Conservation (phyloP, 2,888 invertebrate genomes). For the Parochlus steinenii region DNA sequence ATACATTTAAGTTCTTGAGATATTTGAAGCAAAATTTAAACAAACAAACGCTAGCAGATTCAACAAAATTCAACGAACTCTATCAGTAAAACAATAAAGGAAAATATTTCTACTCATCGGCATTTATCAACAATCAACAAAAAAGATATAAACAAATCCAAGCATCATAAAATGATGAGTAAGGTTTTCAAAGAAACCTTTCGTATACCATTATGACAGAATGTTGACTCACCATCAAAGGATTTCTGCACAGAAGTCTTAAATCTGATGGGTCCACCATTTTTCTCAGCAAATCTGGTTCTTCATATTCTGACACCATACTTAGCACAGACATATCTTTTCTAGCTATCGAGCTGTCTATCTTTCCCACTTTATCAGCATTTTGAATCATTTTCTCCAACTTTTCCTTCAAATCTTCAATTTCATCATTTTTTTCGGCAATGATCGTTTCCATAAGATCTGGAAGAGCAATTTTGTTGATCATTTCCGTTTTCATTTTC, state of each 20-base stretch:
- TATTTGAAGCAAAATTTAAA: no score
- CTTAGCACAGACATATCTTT: background rate
- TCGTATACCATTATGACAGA: no score
- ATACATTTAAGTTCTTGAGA: no score
- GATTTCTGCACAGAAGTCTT: background rate
- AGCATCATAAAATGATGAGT: constrained; percentile 1
- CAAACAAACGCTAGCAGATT: no score
- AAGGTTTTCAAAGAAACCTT: background rate
- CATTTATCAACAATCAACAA: no score
- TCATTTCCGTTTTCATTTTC: constrained; percentile 32
- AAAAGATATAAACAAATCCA: no score
- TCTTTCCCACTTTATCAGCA: constrained; percentile 23
- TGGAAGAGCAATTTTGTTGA: constrained; percentile 34
- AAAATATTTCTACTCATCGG: no score
- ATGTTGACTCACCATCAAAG: background rate
- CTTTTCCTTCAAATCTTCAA: constrained; percentile 40
- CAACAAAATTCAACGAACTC: background rate
- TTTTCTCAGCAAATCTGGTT: constrained; percentile 41
- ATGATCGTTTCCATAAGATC: constrained; percentile 42
- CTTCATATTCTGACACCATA: constrained; percentile 42
- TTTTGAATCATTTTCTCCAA: constrained; percentile 33
- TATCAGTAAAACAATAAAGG: background rate
- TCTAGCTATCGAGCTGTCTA: constrained; percentile 30
- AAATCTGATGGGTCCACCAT: constrained; percentile 24
- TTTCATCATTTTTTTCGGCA: constrained; percentile 53